A percentile compares a stretch with the other conserved stretches of the same genome.
These are phyloP conservation scores for Quadroppia sp. DNA, from an alignment of 2,888 invertebrate species.

Conservation along the genomic window DNA sequence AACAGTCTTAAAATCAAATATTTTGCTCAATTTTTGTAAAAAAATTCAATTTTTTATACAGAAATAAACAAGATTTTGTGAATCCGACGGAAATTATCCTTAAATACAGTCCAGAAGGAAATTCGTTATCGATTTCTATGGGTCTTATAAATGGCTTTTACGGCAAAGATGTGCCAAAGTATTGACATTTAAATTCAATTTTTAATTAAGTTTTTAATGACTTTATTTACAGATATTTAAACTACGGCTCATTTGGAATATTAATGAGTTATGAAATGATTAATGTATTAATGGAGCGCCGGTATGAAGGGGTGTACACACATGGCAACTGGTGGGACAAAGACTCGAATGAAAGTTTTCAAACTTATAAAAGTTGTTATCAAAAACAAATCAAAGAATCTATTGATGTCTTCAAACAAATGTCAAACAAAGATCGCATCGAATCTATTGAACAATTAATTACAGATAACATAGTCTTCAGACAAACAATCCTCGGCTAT, in stretches of 20 bases:
- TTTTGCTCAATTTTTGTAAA: not conserved
- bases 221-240: slow-evolving; percentile 10
- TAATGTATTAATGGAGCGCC: not conserved
- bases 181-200: not conserved
- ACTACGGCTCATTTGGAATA: not conserved
- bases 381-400: slow-evolving; percentile 1
- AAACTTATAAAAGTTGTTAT: not conserved
- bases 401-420: not conserved
- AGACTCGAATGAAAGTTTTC: not conserved
- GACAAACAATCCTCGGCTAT: not conserved
- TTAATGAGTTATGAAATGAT: slow-evolving; percentile 7
- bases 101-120: not conserved
- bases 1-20: not conserved
- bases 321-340: slow-evolving; percentile 28
- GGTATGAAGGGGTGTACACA: not conserved
- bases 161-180: slow-evolving; percentile 1
- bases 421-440: not conserved
- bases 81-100: slow-evolving; percentile 6
- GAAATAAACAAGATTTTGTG: not conserved
- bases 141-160: not conserved
- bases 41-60: not conserved
- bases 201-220: not conserved
- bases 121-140: not conserved
- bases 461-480: not conserved
- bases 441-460: not conserved